Conservation (phyloP, 2,888 invertebrate species). For the Drosophila vallismaia region DNA sequence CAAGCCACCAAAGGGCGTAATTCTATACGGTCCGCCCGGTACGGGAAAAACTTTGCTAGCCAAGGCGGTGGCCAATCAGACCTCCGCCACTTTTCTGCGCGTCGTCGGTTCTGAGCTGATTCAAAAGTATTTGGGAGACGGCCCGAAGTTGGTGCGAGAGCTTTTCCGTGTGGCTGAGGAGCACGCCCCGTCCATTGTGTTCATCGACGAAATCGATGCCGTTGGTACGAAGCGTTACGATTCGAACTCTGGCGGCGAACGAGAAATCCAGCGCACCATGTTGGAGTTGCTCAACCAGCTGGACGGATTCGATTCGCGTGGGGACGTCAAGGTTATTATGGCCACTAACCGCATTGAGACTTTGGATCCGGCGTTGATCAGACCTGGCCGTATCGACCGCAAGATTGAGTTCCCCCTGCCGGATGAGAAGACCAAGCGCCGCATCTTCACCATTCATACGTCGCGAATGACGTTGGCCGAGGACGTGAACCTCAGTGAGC, state of each 20-base stretch:
- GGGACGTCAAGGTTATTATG: slow-evolving; percentile 99
- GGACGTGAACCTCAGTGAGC: slow-evolving; percentile 98
- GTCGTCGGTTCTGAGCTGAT: slow-evolving; percentile 99
- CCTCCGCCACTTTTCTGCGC: slow-evolving; percentile 98
- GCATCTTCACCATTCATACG: slow-evolving; percentile 99
- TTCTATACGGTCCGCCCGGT: slow-evolving; percentile 98
- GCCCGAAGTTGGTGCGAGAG: slow-evolving; percentile 98
- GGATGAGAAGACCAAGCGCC: slow-evolving; percentile 98
- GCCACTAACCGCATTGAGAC: slow-evolving; percentile 99
- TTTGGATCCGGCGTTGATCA: slow-evolving; percentile 98
- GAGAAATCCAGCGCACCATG: slow-evolving; percentile 99
- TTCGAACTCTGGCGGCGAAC: slow-evolving; percentile 99
- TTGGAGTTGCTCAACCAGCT: slow-evolving; percentile 98
- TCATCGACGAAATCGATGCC: slow-evolving; percentile 99
- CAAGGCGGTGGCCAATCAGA: slow-evolving; percentile 99
- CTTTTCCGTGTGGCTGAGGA: slow-evolving; percentile 99
- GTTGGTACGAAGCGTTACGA: slow-evolving; percentile 99
- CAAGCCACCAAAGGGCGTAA: slow-evolving; percentile 99
- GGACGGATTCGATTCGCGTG: slow-evolving; percentile 98
- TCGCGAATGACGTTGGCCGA: slow-evolving; percentile 99
- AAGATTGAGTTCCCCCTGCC: slow-evolving; percentile 99
- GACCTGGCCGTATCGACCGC: slow-evolving; percentile 99
- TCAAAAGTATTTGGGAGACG: slow-evolving; percentile 99
- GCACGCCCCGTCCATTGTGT: slow-evolving; percentile 99
- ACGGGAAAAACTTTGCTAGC: slow-evolving; percentile 99